Conservation (phyloP, 2,888 invertebrate species). For the Stictocephala bisonia region DNA sequence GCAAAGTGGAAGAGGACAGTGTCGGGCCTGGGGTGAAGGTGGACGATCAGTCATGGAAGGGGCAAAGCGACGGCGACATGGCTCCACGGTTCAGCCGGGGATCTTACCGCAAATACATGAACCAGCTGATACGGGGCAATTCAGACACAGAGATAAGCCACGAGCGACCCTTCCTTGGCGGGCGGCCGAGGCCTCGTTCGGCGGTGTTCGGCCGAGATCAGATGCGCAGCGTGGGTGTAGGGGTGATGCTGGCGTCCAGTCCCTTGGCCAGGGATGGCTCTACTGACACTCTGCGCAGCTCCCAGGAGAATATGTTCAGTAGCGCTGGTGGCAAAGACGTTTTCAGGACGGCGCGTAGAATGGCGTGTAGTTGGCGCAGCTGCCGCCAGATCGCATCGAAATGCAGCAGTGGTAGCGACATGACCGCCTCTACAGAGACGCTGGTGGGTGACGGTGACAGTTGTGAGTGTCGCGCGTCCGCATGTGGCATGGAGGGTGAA, state of each 20-base stretch:
- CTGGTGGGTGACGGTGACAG: conserved; percentile 42
- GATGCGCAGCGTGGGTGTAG: not conserved
- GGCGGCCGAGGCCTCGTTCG: not conserved
- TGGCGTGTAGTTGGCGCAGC: conserved; percentile 38
- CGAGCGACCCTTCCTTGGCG: conserved; percentile 23
- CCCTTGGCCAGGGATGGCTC: conserved; percentile 5
- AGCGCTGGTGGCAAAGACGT: conserved; percentile 16
- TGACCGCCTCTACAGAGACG: conserved; percentile 46
- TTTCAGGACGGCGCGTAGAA: conserved; percentile 43
- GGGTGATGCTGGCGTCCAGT: not conserved
- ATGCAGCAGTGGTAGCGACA: conserved; percentile 39
- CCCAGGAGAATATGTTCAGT: conserved; percentile 30
- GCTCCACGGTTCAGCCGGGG: conserved; percentile 43
- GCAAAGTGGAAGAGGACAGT: conserved; percentile 48
- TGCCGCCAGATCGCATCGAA: conserved; percentile 42
- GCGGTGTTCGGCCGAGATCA: conserved; percentile 18
- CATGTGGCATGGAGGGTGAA: not conserved
- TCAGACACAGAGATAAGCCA: conserved; percentile 42
- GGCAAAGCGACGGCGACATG: not conserved
- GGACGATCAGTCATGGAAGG: conserved; percentile 43
- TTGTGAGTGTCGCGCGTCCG: conserved; percentile 17
- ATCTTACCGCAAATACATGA: conserved; percentile 53
- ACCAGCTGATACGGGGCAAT: conserved; percentile 50
- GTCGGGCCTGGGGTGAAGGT: too few species aligned
- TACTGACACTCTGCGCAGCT: conserved; percentile 30